phyloP scores from a whole-genome alignment of 2,797 vertebrate species.

The Parauchenoglanis ngamensis region DNA sequence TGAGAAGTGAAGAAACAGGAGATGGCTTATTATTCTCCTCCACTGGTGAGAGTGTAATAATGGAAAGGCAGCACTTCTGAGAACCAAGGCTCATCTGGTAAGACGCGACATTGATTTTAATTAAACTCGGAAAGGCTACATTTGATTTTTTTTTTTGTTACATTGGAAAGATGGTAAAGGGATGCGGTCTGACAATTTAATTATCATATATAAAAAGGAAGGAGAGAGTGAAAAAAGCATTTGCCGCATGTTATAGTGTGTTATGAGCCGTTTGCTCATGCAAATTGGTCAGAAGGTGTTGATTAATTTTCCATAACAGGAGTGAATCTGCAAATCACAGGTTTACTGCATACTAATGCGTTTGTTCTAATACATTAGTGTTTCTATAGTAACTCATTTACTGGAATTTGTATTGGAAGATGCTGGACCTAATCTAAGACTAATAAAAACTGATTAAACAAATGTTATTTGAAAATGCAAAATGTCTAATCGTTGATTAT shows the following conservation, averaged over 20 bases:
- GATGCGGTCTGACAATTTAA: slow-evolving; percentile 38
- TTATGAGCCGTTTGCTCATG: not conserved
- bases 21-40: slow-evolving; percentile 44
- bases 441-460: not conserved
- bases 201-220: slow-evolving; percentile 19
- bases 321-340: not conserved
- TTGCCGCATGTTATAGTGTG: not conserved
- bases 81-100: slow-evolving; percentile 35
- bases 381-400: too few species aligned
- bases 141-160: slow-evolving; percentile 49
- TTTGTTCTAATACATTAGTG: too few species aligned
- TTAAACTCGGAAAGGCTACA: slow-evolving; percentile 50
- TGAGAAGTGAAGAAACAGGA: slow-evolving; percentile 29
- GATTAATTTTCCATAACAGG: not conserved
- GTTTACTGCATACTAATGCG: not conserved
- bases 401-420: too few species aligned
- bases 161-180: slow-evolving; percentile 15
- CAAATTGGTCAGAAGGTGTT: slow-evolving; percentile 4
- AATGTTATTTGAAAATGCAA: too few species aligned
- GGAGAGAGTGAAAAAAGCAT: not conserved
- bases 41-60: slow-evolving; percentile 50
- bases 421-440: not conserved
- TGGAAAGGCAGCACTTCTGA: slow-evolving; percentile 41
- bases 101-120: slow-evolving; percentile 51
- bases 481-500: not conserved